Evolutionary conservation across 2,888 invertebrate genomes (phyloP), one percentile per base, ranked within the genome.

Genomic region (Dexiosoma caninum): DNA sequence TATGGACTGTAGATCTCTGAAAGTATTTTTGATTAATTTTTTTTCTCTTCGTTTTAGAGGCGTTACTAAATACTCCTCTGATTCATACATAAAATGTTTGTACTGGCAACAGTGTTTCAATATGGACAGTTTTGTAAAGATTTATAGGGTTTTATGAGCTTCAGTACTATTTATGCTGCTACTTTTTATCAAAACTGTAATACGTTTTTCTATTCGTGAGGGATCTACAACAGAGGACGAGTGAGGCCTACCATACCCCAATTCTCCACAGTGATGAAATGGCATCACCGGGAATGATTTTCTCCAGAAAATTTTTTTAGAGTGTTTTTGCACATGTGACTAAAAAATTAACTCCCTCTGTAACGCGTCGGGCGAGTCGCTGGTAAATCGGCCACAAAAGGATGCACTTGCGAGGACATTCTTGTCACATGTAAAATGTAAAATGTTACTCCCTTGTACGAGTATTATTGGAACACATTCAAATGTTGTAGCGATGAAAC

Each of bases 61-160:
- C 78, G 78, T 78, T 78, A 62, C 37, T 60, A 60, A 60, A 67
- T 72, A 78, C 72, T 66, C 78, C 78, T 53, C 37, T 62, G 46
- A 53, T 78, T 78, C 53, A 60, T 21, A 21, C 19, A 66, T 60
- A 46, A 76, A 76, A 62, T 60, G n/a, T 69, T 69, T 62, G 35
- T n/a, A 59, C 16, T 37, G 10, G 62, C 76, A 71, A 70, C 60
- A 60, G 60, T 67, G 67, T 35, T 69, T 53, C 21, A 9, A 3
- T 46, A 16, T 8, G 14, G 46, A 46, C n/a, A 7, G 2, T 30
- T 40, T 42, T 35, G 23, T n/a, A 10, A 21, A 59, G 37, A 59
- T 59, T 59, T 40, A 32, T 62, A 21, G 32, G 6, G 19, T 46
- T 27, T 14, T 46, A 6, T 66, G 51, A 16, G 16, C 21, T 66